Conservation (phyloP, 92 coral and sea anemone genomes). For the Parazoanthus darwini region DNA sequence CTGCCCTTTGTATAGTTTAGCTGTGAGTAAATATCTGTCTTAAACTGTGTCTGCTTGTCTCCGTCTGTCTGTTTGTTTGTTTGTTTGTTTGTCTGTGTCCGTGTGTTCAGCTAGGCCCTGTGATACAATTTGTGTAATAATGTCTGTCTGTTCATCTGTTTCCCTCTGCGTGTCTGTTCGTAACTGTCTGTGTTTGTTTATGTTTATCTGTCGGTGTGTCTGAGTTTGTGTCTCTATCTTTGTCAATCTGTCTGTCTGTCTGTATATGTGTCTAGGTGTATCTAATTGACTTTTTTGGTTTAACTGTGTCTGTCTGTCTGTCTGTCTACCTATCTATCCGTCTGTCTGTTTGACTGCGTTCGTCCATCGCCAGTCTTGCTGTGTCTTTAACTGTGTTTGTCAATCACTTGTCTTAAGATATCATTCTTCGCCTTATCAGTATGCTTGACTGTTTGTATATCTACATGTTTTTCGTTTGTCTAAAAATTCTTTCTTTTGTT, state of each 20-base stretch:
- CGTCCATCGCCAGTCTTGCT: background rate
- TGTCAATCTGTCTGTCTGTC: background rate
- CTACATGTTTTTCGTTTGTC: background rate
- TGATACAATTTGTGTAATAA: background rate
- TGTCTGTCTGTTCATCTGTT: too few species aligned
- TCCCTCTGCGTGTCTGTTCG: background rate
- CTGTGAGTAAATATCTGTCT: background rate
- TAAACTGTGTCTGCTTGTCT: background rate
- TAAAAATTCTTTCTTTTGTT: background rate
- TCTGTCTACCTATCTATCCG: background rate
- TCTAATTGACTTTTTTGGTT: background rate
- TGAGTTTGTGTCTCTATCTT: background rate
- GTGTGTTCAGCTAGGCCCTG: background rate
- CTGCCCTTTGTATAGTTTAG: background rate
- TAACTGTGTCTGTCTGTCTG: background rate
- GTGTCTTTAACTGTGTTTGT: background rate
- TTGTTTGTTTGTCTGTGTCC: background rate
- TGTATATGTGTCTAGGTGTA: background rate
- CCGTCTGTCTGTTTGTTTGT: background rate
- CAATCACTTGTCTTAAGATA: too few species aligned
- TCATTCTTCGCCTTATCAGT: too few species aligned
- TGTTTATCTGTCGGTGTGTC: background rate
- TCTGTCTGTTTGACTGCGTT: background rate
- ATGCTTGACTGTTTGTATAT: too few species aligned
- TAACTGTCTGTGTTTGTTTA: background rate